Base-by-base conservation (phyloP, 2,888 invertebrate species). In the Calameuta idolon region DNA sequence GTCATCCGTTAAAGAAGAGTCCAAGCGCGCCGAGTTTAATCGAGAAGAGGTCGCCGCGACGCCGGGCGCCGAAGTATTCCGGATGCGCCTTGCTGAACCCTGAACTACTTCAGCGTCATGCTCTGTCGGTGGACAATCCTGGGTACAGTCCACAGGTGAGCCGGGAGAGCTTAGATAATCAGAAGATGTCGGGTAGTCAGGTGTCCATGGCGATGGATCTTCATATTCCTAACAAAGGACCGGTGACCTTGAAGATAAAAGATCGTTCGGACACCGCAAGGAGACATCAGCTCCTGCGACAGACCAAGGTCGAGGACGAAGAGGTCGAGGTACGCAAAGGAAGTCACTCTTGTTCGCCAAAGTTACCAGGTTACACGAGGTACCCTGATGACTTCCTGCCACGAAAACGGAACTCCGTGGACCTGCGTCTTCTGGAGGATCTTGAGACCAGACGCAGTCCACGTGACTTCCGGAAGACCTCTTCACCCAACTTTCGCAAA, bases 121-220 rank as follows among this genome's bases (percentile, higher is more conserved):
- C 97, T 34, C 92, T 97, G 80, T 96, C 96, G 78, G 96, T 97
- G 79, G 97, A 97, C 89, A 96, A 96, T 91, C 95, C 95, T 3
- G 93, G 94, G 88, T 91, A 91, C 79, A 89, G 86, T 81, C 88
- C 90, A 9, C 88, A 87, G 87, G 87, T 88, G 81, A 88, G 79
- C 81, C 91, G 92, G 79, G 91, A 92, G 79, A 93, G 93, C 84
- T 91, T 92, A 82, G 93, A 93, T 80, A 93, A 93, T 3, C 89
- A 93, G 80, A 93, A 93, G 83, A 95, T 94, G 12, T 94, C 93
- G 76, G 93, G 93, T 23, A 93, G 93, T 82, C 95, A 95, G 89
- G 95, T 94, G 3, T 96, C 96, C 1, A 94, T 96, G 93, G 96
- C 96, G 55, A 92, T 96, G 92, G 96, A 96, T 90, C 92, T 96